Evolutionary conservation across 1,140 invertebrate genomes (phyloP), one percentile per base, ranked within the genome.

Genomic region (Oncopeltus fasciatus): DNA sequence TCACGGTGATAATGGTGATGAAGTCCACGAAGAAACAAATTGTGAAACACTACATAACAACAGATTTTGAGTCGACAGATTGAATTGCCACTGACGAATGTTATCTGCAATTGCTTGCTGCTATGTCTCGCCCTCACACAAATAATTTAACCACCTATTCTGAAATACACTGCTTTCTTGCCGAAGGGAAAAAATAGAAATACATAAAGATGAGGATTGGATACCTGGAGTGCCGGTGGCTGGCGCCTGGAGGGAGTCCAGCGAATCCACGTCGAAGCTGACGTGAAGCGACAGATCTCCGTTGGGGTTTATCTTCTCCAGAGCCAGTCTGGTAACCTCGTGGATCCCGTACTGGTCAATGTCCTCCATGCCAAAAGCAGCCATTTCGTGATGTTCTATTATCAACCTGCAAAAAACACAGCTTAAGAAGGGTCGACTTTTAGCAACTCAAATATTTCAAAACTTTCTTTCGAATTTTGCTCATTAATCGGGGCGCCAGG

Each of bases 241-340:
- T 2, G 90, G 88, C 9, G 90, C 88, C 73, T 90, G 83, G 5
- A 83, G 68, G 16, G 87, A 83, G 75, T 96, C 92, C 64, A 96
- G 72, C 0, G 86, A 81, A 73, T 97, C 94, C 49, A 96, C 92
- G 73, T 96, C 93, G 73, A 92, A 95, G 74, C 90, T 95, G 2
- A 96, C 80, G 70, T 97, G 93, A 28, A 94, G 76, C 2, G 88
- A 85, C 64, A 83, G 82, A 1, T 79, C 78, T 51, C 78, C 77
- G 57, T 81, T 72, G 1, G 85, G 83, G 75, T 86, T 81, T 62
- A 91, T 78, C 66, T 76, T 77, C 43, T 81, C 76, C 44, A 90
- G 69, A 26, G 85, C 83, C 75, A 85, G 82, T 33, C 84, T 76
- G 27, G 89, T 78, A 14, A 90, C 83, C 65, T 85, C 81, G 56